Percentiles rank a stretch among this genome's conserved stretches.
Conservation (phyloP, 2,888 invertebrate genomes). For the Nebria brevicollis region DNA sequence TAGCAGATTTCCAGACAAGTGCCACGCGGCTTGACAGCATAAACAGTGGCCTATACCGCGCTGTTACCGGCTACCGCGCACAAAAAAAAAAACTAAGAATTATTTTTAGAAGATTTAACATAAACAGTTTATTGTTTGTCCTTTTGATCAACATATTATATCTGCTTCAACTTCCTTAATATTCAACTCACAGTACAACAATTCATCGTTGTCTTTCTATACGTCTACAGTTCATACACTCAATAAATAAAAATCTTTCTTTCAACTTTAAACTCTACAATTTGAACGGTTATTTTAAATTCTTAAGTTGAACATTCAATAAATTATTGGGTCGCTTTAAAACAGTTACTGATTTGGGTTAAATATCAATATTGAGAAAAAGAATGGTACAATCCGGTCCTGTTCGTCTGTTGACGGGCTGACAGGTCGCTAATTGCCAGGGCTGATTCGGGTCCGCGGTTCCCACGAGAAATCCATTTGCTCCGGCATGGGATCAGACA, state of each 20-base stretch:
- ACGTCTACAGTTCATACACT: too few relatives aligned
- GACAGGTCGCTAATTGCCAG: conserved; percentile 43
- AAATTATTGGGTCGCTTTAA: too few relatives aligned
- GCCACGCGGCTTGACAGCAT: conserved; percentile 36
- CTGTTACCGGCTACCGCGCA: conserved; percentile 17
- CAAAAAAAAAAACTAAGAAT: conserved; percentile 23
- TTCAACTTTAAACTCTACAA: too few relatives aligned
- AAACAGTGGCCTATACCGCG: conserved; percentile 26
- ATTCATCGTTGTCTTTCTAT: too few relatives aligned
- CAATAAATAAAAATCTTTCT: too few relatives aligned
- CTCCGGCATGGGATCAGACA: background rate
- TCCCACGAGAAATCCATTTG: conserved; percentile 43
- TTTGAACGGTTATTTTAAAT: too few relatives aligned
- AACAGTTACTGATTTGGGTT: too few relatives aligned
- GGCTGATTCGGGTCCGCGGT: conserved; percentile 36
- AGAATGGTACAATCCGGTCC: conserved; percentile 18
- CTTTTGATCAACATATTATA: conserved; percentile 41
- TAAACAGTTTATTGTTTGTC: conserved; percentile 45
- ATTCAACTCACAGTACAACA: background rate
- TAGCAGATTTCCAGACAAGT: conserved; percentile 32
- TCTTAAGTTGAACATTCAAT: too few relatives aligned
- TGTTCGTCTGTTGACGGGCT: conserved; percentile 22
- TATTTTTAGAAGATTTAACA: conserved; percentile 37
- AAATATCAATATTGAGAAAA: background rate
- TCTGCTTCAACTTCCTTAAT: conserved; percentile 9